Percentiles rank a stretch among this genome's conserved stretches.
These are phyloP conservation scores for Tetrapedia diversipes DNA, from an alignment of 2,888 invertebrate species.

Conservation along the genomic window DNA sequence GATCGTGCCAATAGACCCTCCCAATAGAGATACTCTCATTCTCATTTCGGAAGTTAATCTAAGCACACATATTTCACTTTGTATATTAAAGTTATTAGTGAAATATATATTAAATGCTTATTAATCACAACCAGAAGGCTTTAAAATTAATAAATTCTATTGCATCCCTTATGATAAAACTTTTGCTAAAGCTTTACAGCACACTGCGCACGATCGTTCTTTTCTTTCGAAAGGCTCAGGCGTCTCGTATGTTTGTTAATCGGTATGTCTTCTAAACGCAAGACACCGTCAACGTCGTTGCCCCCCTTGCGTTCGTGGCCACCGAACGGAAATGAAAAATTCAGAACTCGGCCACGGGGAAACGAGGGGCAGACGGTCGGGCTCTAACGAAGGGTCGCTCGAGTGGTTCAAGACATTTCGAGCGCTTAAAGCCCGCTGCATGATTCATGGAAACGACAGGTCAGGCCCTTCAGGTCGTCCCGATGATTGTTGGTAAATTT, in stretches of 20 bases:
- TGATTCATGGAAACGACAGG: constrained; percentile 7
- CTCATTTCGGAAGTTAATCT: too few species aligned
- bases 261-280: constrained; percentile 16
- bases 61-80: too few species aligned
- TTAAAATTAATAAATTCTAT: too few species aligned
- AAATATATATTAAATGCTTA: too few species aligned
- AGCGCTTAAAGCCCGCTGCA: background rate
- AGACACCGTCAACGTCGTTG: background rate
- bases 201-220: constrained; percentile 9
- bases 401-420: background rate
- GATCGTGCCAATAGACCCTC: too few species aligned
- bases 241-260: constrained; percentile 18
- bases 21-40: too few species aligned
- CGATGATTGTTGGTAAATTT: constrained; percentile 4
- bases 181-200: too few species aligned
- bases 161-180: too few species aligned
- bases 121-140: too few species aligned
- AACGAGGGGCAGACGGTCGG: background rate
- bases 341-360: constrained; percentile 12
- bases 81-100: too few species aligned
- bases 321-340: constrained; percentile 35
- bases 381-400: background rate
- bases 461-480: background rate
- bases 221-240: constrained; percentile 12
- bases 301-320: background rate